Evolutionary conservation across 2,797 vertebrate species (phyloP).

Genomic region (Sarcophilus harrisii): DNA sequence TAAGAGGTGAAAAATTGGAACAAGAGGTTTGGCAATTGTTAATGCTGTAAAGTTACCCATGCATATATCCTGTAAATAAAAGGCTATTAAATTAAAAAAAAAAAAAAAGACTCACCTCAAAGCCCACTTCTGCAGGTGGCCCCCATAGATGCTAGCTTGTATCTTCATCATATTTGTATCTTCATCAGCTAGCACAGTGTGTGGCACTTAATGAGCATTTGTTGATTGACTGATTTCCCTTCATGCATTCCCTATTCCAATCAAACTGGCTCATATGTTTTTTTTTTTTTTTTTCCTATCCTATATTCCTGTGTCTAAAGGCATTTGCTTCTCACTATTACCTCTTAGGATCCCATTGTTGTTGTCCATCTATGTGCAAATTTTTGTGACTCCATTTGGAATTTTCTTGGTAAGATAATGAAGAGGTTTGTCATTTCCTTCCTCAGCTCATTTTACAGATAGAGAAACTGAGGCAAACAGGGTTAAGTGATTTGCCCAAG

Average conservation of each 20-base stretch:
- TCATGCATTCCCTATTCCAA: background rate
- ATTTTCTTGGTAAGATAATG: background rate
- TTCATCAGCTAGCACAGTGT: background rate
- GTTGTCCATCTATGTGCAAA: background rate
- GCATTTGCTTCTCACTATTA: background rate
- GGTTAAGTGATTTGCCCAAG: background rate
- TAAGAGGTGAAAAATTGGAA: no score
- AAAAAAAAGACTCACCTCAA: background rate
- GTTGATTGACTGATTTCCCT: background rate
- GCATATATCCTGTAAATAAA: no score
- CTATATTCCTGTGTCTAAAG: background rate
- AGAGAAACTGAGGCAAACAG: background rate
- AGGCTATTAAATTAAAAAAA: no score
- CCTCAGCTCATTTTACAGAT: background rate
- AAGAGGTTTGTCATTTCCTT: background rate
- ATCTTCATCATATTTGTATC: background rate
- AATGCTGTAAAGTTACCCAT: no score
- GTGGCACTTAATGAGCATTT: background rate
- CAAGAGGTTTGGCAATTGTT: no score
- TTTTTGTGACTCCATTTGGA: background rate
- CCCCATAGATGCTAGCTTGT: no score
- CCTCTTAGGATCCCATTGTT: background rate
- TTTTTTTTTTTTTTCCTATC: background rate
- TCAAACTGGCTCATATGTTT: background rate
- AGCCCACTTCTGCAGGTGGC: background rate